Conservation (phyloP, 2,113 vertebrate genomes). For the Cygnus atratus region DNA sequence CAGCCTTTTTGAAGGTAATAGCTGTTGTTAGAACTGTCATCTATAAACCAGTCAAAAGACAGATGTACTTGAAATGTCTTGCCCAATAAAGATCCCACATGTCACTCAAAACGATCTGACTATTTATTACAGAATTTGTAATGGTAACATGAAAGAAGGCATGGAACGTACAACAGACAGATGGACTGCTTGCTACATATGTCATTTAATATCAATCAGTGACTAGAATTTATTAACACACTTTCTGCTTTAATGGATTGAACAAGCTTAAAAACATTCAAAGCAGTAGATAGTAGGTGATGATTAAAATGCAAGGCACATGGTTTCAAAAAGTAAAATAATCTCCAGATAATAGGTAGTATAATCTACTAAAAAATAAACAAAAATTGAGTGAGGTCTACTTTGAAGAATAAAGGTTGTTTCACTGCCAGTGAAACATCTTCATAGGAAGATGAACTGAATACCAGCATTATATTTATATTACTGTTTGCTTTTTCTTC, state of each 20-base stretch:
- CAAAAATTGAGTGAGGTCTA: background rate
- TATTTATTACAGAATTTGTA: constrained; percentile 54
- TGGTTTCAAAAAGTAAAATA: background rate
- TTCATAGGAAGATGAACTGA: background rate
- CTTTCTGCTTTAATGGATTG: constrained; percentile 1
- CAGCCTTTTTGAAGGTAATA: constrained; percentile 28
- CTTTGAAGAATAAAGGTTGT: background rate
- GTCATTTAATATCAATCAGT: constrained; percentile 44
- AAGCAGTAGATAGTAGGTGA: background rate
- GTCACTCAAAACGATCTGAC: constrained; percentile 57
- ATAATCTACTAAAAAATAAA: background rate
- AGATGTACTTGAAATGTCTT: constrained; percentile 52
- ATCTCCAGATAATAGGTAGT: background rate
- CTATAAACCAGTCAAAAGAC: constrained; percentile 35
- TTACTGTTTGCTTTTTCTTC: background rate
- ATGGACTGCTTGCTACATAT: constrained; percentile 12
- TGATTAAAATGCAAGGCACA: background rate
- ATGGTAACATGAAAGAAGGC: constrained; percentile 38
- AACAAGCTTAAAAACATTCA: background rate
- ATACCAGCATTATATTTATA: background rate
- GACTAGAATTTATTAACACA: constrained; percentile 37
- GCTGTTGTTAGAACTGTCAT: constrained; percentile 51
- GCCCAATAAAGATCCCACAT: constrained; percentile 52
- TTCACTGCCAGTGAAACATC: background rate
- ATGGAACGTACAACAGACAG: background rate